Percentiles rank a stretch among this genome's conserved stretches.
phyloP scores from a whole-genome alignment of 2,797 vertebrate species.

The Leontocebus nigricollis region DNA sequence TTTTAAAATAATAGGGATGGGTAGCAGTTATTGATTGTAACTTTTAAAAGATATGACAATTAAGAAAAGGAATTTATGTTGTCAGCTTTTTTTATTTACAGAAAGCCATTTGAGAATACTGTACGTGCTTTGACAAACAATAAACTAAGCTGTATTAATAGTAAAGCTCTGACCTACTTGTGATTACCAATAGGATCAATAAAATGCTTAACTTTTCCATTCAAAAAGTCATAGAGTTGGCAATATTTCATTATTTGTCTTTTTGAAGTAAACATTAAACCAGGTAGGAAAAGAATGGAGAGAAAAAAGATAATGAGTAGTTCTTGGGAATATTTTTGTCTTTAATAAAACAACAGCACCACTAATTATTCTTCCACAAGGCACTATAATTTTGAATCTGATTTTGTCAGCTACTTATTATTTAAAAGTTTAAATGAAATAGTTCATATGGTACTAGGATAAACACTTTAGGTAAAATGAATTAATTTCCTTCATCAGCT shows the following conservation, averaged over 20 bases:
- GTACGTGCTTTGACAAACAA: conserved; percentile 9
- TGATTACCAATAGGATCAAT: conserved; percentile 28
- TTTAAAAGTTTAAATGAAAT: conserved; percentile 56
- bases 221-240: not conserved
- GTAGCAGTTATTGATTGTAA: not conserved
- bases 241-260: conserved; percentile 21
- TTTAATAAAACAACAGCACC: conserved; percentile 13
- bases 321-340: conserved; percentile 36
- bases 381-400: conserved; percentile 20
- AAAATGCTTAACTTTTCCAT: conserved; percentile 19
- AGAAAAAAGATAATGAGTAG: not conserved
- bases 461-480: conserved; percentile 31
- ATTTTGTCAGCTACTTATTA: conserved; percentile 28
- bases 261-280: conserved; percentile 37
- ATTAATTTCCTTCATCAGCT: not conserved
- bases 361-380: not conserved
- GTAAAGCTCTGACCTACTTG: conserved; percentile 38
- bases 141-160: conserved; percentile 54
- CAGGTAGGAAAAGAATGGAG: not conserved
- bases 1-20: conserved; percentile 49
- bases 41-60: conserved; percentile 31
- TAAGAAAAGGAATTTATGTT: conserved; percentile 3
- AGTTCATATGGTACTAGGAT: not conserved
- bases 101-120: conserved; percentile 39
- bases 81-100: not conserved